Conservation (phyloP, 2,113 vertebrate species). For the Tyto alba region DNA sequence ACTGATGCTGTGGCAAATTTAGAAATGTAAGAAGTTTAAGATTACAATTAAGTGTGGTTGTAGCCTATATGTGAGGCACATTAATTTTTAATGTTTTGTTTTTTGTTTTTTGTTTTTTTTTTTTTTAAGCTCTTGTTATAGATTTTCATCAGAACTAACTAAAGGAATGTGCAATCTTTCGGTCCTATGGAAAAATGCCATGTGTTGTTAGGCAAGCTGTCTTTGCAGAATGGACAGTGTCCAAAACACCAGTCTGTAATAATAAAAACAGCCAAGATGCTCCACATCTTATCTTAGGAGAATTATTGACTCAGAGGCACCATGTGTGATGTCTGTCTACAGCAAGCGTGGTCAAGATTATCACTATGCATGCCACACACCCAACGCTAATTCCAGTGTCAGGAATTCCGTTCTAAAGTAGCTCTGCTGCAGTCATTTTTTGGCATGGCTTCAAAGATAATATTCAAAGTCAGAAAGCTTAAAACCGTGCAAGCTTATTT, state of each 20-base stretch:
- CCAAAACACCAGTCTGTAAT: slow-evolving; percentile 57
- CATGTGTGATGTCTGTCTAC: slow-evolving; percentile 53
- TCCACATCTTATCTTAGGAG: slow-evolving; percentile 67
- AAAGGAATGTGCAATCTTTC: neutral
- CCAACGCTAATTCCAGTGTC: slow-evolving; percentile 63
- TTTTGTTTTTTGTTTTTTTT: neutral
- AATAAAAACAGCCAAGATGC: slow-evolving; percentile 55
- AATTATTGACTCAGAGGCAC: slow-evolving; percentile 66
- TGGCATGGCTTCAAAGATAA: slow-evolving; percentile 72
- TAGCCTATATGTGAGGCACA: neutral
- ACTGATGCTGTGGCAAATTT: neutral
- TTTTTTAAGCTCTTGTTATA: neutral
- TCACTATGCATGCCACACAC: slow-evolving; percentile 43
- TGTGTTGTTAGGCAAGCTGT: slow-evolving; percentile 40
- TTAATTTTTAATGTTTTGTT: neutral
- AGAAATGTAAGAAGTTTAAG: neutral
- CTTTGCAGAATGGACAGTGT: slow-evolving; percentile 53
- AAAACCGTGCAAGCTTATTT: slow-evolving; percentile 60
- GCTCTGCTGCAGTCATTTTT: slow-evolving; percentile 41
- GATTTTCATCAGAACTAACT: neutral
- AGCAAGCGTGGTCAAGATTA: slow-evolving; percentile 50
- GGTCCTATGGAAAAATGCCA: slow-evolving; percentile 20
- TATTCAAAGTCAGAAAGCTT: slow-evolving; percentile 69
- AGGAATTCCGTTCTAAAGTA: slow-evolving; percentile 65
- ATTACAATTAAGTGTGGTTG: neutral